Conservation (phyloP, 2,113 vertebrate species). For the Physeter macrocephalus region DNA sequence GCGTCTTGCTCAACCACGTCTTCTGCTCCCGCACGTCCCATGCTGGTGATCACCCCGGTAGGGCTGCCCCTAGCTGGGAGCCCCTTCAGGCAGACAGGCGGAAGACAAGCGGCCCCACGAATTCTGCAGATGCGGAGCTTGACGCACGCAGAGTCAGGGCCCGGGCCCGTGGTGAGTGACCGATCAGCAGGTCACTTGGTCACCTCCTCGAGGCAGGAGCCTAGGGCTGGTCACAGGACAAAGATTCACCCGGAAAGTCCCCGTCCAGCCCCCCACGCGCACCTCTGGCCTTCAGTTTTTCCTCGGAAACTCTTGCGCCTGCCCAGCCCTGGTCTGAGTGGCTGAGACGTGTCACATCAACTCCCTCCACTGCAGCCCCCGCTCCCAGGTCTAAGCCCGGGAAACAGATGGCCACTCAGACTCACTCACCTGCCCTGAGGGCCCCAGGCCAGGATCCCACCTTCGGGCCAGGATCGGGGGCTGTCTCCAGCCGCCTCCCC, state of each 20-base stretch:
- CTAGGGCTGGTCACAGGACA: neutral
- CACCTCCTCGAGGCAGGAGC: neutral
- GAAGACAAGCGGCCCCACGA: accelerated
- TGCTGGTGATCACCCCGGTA: neutral
- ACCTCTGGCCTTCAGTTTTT: neutral
- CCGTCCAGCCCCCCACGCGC: neutral
- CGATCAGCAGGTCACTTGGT: accelerated
- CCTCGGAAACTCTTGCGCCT: neutral
- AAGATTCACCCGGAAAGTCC: neutral
- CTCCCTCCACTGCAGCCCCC: neutral
- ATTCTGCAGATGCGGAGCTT: neutral
- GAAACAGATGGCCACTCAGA: too few species aligned
- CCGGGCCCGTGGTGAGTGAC: neutral
- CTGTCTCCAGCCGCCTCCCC: neutral
- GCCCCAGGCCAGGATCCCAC: neutral
- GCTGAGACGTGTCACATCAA: accelerated
- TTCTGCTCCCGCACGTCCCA: accelerated
- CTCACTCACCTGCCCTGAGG: accelerated
- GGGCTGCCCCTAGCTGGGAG: neutral
- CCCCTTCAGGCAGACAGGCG: neutral
- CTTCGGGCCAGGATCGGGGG: neutral
- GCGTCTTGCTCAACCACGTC: accelerated
- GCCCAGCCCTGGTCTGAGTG: accelerated
- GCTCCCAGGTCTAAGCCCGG: accelerated
- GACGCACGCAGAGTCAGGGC: neutral